Evolutionary conservation across 35 echinoderm and acorn worm genomes (phyloP), one percentile per base, ranked within the genome.

Genomic region (Strongylocentrotus purpuratus): DNA sequence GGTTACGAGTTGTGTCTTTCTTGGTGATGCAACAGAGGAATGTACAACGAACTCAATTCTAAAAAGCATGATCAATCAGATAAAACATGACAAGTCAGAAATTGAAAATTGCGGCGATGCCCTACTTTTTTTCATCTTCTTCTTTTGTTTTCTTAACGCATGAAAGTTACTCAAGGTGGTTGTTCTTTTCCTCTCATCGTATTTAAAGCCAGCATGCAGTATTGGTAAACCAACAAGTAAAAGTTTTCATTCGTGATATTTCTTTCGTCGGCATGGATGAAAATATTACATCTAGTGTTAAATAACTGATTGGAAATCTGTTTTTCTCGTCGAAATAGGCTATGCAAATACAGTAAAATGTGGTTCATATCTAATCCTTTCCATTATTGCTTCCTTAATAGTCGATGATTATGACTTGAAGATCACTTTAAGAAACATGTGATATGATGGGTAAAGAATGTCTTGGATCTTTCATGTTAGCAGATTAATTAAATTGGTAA

Each of bases 31-130:
- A 78, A n/a, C 20, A 78, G 8, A n/a, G 65, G 7, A 78, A 28
- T 78, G 65, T 78, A 78, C 65, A 78, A 78, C 65, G 22, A 78
- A 78, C 65, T 78, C 65, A 78, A 78, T 4, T 78, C 22, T 78
- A 78, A 78, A 78, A 78, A 78, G 65, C 65, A 28, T 78, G 22
- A 78, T 78, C 65, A 78, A 78, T 78, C 65, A 78, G 65, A 78
- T 78, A 78, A 78, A 78, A 78, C 4, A 78, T 78, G 65, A 28
- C 20, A 78, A 78, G 65, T 5, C 65, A 78, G 25, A 70, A 78
- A 78, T 78, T 78, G 65, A 78, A 78, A 22, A 78, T 78, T 78
- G 65, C 65, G 65, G 65, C n/a, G 65, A 78, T 78, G 65, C 65
- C 65, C 65, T n/a, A 22, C 20, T 78, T 71, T 28, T 41, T 41